Conservation (phyloP, 2,888 invertebrate species). For the Callimorpha dominula region DNA sequence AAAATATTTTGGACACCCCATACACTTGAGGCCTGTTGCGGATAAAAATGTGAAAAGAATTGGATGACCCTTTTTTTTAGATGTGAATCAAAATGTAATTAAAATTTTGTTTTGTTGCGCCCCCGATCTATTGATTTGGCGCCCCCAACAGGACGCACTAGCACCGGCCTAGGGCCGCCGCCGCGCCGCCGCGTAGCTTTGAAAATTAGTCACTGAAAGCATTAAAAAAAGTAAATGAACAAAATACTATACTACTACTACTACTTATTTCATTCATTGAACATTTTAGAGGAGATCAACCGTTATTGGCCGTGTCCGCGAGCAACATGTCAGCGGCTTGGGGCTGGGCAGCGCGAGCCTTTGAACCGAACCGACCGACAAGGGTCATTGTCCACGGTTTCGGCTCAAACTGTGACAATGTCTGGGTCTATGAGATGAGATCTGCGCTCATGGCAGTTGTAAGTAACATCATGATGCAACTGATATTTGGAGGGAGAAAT, state of each 20-base stretch:
- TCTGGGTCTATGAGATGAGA: constrained; percentile 98
- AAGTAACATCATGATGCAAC: constrained; percentile 61
- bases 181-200: no score
- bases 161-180: no score
- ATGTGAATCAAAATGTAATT: no score
- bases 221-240: neutral
- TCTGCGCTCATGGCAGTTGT: constrained; percentile 96
- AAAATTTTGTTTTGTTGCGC: no score
- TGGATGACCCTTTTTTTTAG: no score
- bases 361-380: constrained; percentile 89
- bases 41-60: no score
- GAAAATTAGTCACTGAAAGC: neutral
- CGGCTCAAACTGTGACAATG: constrained; percentile 95
- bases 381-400: constrained; percentile 97
- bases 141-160: no score
- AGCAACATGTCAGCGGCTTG: constrained; percentile 91
- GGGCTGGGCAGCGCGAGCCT: constrained; percentile 88
- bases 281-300: constrained; percentile 85
- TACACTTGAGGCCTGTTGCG: no score
- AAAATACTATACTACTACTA: neutral
- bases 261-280: neutral
- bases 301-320: constrained; percentile 90
- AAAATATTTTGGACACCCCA: no score
- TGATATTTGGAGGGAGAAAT: neutral
- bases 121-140: no score